These are phyloP conservation scores for Galemys pyrenaicus DNA, from an alignment of 2,113 vertebrate species.

Conservation along the genomic window DNA sequence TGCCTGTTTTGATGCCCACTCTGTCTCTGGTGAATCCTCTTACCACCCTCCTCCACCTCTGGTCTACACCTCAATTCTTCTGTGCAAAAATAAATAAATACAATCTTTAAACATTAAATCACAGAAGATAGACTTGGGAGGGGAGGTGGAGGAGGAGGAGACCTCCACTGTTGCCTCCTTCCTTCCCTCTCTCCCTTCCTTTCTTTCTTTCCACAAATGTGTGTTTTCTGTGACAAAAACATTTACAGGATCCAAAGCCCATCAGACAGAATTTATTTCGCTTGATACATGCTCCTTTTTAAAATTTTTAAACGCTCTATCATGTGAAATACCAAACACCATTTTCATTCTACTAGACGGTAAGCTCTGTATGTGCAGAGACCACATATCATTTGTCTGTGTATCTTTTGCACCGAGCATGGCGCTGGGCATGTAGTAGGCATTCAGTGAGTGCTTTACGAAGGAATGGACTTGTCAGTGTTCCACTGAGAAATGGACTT, in stretches of 20 bases:
- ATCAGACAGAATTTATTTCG: not conserved
- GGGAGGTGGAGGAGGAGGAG: not conserved
- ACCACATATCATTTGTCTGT: not conserved
- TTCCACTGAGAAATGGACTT: conserved; percentile 53
- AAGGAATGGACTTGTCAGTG: not conserved
- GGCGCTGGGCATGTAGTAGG: not conserved
- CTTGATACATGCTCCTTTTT: not conserved
- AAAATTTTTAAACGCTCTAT: not conserved
- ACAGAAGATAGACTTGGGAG: not conserved
- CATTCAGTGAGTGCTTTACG: not conserved
- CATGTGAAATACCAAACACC: not conserved
- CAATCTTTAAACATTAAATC: not conserved
- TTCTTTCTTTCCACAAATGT: no score
- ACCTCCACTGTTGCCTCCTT: not conserved
- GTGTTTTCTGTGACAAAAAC: not conserved
- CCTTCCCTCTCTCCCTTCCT: no score
- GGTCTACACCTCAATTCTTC: no score
- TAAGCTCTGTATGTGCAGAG: not conserved
- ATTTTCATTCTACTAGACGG: not conserved
- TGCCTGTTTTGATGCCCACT: no score
- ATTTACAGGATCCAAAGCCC: not conserved
- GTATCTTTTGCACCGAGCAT: not conserved
- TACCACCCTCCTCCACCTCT: no score
- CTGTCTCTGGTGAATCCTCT: not conserved
- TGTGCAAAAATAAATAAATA: no score